Percentiles rank a stretch among this genome's conserved stretches.
Conservation (phyloP, 2,888 invertebrate species). For the Athripsodes cinereus region DNA sequence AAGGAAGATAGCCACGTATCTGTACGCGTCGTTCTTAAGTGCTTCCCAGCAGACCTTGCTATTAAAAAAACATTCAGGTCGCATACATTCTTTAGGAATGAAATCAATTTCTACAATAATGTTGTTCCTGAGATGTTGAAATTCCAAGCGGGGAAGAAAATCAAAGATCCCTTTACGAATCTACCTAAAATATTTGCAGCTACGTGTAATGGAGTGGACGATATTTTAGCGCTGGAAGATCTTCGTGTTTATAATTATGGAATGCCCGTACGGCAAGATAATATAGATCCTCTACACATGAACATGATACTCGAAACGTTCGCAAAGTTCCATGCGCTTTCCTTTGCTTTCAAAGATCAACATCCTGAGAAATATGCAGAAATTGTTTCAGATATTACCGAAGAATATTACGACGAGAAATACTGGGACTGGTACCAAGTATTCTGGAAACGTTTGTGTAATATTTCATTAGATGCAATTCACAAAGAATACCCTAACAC, state of each 20-base stretch:
- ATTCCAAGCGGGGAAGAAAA: constrained; percentile 39
- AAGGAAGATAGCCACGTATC: constrained; percentile 34
- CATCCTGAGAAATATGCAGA: constrained; percentile 44
- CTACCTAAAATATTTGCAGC: constrained; percentile 45
- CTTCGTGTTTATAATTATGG: constrained; percentile 43
- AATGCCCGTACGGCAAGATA: constrained; percentile 42
- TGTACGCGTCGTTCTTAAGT: constrained; percentile 57
- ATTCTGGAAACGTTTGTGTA: constrained; percentile 47
- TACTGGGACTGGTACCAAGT: constrained; percentile 52
- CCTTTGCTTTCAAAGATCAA: constrained; percentile 53
- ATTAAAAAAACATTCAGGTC: constrained; percentile 59
- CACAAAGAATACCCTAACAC: constrained; percentile 55
- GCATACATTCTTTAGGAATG: constrained; percentile 63
- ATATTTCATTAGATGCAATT: constrained; percentile 57
- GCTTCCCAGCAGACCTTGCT: constrained; percentile 57
- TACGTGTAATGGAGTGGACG: constrained; percentile 48
- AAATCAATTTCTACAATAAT: constrained; percentile 58
- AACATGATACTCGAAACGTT: constrained; percentile 45
- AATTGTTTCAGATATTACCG: constrained; percentile 41
- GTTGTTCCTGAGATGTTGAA: constrained; percentile 44
- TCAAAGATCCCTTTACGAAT: constrained; percentile 47
- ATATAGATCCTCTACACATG: constrained; percentile 48
- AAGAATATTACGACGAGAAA: constrained; percentile 53
- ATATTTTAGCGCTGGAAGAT: constrained; percentile 53
- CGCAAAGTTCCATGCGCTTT: constrained; percentile 55